Percentiles rank a stretch among this genome's conserved stretches.
Evolutionary conservation across 2,888 invertebrate species (phyloP).

Genomic region (Drosophila neonasuta): DNA sequence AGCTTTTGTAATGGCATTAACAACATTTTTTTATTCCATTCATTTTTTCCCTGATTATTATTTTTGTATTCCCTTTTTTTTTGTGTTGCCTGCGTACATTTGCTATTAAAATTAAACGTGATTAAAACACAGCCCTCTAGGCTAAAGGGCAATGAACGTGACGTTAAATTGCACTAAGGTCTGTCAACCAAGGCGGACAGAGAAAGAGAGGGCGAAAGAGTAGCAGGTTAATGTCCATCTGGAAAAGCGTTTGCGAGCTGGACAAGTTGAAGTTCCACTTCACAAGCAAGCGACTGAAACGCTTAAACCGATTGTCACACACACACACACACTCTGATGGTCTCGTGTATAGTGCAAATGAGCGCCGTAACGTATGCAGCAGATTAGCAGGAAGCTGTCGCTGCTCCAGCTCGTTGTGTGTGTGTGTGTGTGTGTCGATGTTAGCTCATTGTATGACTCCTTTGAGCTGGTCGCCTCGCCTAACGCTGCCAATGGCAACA

Average conservation of each 20-base stretch:
- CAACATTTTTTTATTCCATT: conserved; percentile 15
- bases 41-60: background rate
- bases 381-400: conserved; percentile 54
- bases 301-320: conserved; percentile 60
- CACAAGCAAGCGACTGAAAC: conserved; percentile 43
- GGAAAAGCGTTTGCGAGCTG: conserved; percentile 22
- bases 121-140: conserved; percentile 32
- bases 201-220: background rate
- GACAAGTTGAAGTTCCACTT: conserved; percentile 43
- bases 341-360: conserved; percentile 23
- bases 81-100: conserved; percentile 11
- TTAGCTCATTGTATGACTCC: conserved; percentile 36
- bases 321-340: conserved; percentile 1
- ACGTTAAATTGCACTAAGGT: background rate
- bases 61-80: background rate
- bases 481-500: conserved; percentile 69
- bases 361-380: conserved; percentile 65
- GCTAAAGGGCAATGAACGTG: conserved; percentile 5
- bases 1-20: conserved; percentile 42
- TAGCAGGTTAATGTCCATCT: conserved; percentile 42
- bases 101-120: conserved; percentile 42
- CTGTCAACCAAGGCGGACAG: conserved; percentile 1
- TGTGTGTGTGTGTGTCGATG: conserved; percentile 12
- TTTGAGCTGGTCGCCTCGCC: conserved; percentile 52
- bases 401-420: conserved; percentile 17